Evolutionary conservation across 2,113 vertebrate species (phyloP).

Genomic region (Lontra canadensis): DNA sequence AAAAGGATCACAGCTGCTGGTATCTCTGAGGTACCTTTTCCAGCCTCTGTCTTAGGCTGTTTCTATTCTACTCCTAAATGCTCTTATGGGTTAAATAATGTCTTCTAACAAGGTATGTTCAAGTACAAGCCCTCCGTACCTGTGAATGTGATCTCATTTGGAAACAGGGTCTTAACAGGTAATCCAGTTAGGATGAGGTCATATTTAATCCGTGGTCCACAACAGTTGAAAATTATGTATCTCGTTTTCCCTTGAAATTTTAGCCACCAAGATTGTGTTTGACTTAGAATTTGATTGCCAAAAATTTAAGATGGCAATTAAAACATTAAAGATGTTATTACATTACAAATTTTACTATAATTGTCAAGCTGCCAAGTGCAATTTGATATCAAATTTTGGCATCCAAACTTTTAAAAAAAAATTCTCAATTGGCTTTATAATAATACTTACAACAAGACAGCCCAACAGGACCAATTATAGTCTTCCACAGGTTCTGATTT

Average conservation of each 20-base stretch:
- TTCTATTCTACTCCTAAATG: background rate
- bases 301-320: constrained; percentile 51
- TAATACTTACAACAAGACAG: background rate
- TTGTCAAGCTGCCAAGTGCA: background rate
- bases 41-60: background rate
- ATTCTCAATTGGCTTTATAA: constrained; percentile 18
- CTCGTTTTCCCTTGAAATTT: background rate
- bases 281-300: constrained; percentile 37
- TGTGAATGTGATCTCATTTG: background rate
- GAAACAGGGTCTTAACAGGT: background rate
- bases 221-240: background rate
- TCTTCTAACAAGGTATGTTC: background rate
- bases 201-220: background rate
- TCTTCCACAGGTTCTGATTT: background rate
- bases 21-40: background rate
- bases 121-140: background rate
- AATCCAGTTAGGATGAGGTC: background rate
- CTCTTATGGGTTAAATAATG: background rate
- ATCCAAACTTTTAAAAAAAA: background rate
- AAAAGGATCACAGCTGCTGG: background rate
- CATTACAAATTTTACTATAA: constrained; percentile 29
- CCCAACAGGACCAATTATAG: background rate
- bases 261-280: background rate
- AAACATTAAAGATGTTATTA: constrained; percentile 44
- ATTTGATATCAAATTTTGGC: background rate